These are phyloP conservation scores for Eulemur rufifrons DNA, from an alignment of 2,113 vertebrate genomes.

Conservation along the genomic window DNA sequence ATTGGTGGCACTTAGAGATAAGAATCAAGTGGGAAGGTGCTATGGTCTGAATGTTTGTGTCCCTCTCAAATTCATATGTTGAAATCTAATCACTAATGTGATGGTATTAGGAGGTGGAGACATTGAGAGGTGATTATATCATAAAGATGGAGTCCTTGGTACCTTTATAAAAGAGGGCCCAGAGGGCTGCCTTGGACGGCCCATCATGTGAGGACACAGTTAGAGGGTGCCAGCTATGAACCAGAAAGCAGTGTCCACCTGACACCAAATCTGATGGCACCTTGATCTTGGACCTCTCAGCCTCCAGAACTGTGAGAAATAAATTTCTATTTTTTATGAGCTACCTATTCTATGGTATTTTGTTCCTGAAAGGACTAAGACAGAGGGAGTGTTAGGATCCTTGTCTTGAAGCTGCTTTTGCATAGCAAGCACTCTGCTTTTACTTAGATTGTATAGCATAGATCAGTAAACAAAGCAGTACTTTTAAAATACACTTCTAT, in stretches of 20 bases:
- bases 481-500: background rate
- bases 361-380: background rate
- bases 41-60: background rate
- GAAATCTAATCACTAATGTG: background rate
- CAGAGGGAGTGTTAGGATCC: background rate
- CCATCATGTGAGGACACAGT: background rate
- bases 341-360: background rate
- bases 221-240: background rate
- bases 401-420: background rate
- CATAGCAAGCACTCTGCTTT: background rate
- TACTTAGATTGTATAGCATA: background rate
- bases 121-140: background rate
- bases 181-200: background rate
- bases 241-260: background rate
- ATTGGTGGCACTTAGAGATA: background rate
- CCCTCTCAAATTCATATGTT: background rate
- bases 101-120: too few relatives aligned
- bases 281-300: background rate
- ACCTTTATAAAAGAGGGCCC: too few relatives aligned
- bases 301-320: background rate
- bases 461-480: background rate
- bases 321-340: background rate
- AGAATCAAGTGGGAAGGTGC: background rate
- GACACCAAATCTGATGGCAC: background rate
- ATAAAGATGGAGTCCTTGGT: background rate